A percentile compares a stretch with the other conserved stretches of the same genome.
phyloP scores from a whole-genome alignment of 2,888 invertebrate species.

The Ptycholaimellus sp. region DNA sequence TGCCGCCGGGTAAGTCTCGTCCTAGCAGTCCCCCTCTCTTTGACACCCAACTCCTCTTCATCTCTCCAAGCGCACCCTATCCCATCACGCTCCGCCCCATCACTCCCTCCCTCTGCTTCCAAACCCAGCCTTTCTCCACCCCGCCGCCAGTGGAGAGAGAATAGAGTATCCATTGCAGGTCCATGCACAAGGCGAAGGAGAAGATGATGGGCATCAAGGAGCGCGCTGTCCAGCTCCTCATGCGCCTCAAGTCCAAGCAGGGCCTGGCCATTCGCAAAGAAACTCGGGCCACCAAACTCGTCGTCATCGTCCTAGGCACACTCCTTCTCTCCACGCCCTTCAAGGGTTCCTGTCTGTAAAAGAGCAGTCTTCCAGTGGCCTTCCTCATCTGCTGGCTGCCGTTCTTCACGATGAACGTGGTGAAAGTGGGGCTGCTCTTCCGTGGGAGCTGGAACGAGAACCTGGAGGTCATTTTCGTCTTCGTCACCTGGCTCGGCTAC shows the following conservation, averaged over 20 bases:
- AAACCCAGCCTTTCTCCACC: no score
- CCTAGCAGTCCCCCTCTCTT: no score
- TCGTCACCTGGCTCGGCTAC: slow-evolving; percentile 27
- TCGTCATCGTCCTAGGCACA: slow-evolving; percentile 30
- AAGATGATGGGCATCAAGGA: slow-evolving; percentile 8
- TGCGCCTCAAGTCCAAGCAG: slow-evolving; percentile 21
- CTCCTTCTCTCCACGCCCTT: not conserved
- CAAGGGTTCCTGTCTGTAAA: not conserved
- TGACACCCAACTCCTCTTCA: no score
- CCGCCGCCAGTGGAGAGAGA: no score
- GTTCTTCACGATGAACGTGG: slow-evolving; percentile 31
- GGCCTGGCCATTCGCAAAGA: slow-evolving; percentile 25
- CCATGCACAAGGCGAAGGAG: not conserved
- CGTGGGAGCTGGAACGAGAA: slow-evolving; percentile 15
- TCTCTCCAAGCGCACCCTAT: no score
- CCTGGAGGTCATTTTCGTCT: slow-evolving; percentile 13
- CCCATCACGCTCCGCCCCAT: not conserved
- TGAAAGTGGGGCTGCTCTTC: slow-evolving; percentile 19
- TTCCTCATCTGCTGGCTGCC: slow-evolving; percentile 33
- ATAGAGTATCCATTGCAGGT: no score
- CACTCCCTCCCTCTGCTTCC: not conserved
- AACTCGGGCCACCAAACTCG: slow-evolving; percentile 24
- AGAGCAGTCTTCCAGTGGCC: slow-evolving; percentile 26
- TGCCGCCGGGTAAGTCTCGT: no score
- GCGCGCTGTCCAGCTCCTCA: slow-evolving; percentile 20